Evolutionary conservation across 2,797 vertebrate genomes (phyloP).

Genomic region (Sebastes cheni): DNA sequence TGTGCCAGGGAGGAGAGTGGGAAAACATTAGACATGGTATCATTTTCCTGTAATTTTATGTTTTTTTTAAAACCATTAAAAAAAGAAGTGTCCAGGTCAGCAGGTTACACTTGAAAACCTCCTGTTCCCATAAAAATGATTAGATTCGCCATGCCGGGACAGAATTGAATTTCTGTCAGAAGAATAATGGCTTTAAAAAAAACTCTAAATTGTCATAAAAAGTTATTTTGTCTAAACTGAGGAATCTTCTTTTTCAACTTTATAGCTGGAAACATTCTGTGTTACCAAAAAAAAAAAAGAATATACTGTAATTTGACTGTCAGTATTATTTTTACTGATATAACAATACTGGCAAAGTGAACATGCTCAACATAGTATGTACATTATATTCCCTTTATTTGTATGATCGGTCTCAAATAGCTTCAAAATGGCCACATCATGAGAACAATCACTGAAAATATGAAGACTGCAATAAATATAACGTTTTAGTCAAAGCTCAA

Average conservation of each 20-base stretch:
- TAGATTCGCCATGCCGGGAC: background rate
- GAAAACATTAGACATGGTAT: background rate
- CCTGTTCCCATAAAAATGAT: background rate
- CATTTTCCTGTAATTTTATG: background rate
- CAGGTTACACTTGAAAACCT: background rate
- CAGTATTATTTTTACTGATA: background rate
- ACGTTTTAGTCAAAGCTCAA: background rate
- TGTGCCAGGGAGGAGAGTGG: constrained; percentile 28
- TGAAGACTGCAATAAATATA: background rate
- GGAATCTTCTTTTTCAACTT: background rate
- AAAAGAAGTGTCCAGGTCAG: background rate
- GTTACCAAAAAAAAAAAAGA: background rate
- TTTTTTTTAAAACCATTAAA: background rate
- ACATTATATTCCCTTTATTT: background rate
- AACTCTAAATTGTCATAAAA: background rate
- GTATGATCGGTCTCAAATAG: background rate
- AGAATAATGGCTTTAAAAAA: background rate
- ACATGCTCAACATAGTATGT: background rate
- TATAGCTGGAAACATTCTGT: background rate
- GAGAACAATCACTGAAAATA: background rate
- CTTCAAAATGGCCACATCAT: background rate
- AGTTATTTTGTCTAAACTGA: background rate
- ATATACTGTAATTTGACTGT: background rate
- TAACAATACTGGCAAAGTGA: background rate
- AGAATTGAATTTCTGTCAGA: background rate